A percentile compares a stretch with the other conserved stretches of the same genome.
These are phyloP conservation scores for Phycodurus eques DNA, from an alignment of 2,113 vertebrate species.

Conservation along the genomic window DNA sequence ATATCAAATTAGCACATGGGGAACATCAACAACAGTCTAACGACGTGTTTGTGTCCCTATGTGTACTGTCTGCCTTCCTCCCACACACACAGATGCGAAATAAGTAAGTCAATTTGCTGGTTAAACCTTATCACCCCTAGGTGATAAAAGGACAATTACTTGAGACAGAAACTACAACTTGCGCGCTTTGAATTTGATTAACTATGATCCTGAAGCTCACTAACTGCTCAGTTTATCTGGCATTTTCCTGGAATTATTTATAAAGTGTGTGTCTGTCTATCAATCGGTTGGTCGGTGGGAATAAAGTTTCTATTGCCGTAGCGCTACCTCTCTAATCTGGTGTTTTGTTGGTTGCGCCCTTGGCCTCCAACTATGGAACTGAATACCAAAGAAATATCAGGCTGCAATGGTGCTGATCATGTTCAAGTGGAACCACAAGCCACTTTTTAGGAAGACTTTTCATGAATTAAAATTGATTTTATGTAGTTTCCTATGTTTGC, in stretches of 20 bases:
- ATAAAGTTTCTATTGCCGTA: not conserved
- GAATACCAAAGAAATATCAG: not conserved
- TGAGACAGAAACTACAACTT: not conserved
- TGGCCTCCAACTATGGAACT: not conserved
- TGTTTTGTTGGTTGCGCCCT: too few relatives aligned
- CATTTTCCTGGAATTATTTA: not conserved
- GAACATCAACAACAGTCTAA: not conserved
- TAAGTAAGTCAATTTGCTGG: not conserved
- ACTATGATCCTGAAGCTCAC: not conserved
- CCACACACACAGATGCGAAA: not conserved
- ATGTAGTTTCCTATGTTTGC: not conserved
- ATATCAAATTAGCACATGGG: not conserved
- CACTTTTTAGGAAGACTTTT: too few relatives aligned
- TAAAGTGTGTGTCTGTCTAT: not conserved
- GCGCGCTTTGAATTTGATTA: not conserved
- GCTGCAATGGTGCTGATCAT: too few relatives aligned
- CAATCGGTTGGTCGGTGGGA: too few relatives aligned
- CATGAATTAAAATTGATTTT: not conserved
- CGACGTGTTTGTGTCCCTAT: not conserved
- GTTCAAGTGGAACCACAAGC: too few relatives aligned
- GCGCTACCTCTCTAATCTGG: too few relatives aligned
- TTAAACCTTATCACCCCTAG: not conserved
- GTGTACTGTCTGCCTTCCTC: not conserved
- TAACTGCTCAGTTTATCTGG: not conserved
- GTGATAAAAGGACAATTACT: not conserved